Conservation (phyloP, 2,797 vertebrate genomes). For the Cyprinella venusta region DNA sequence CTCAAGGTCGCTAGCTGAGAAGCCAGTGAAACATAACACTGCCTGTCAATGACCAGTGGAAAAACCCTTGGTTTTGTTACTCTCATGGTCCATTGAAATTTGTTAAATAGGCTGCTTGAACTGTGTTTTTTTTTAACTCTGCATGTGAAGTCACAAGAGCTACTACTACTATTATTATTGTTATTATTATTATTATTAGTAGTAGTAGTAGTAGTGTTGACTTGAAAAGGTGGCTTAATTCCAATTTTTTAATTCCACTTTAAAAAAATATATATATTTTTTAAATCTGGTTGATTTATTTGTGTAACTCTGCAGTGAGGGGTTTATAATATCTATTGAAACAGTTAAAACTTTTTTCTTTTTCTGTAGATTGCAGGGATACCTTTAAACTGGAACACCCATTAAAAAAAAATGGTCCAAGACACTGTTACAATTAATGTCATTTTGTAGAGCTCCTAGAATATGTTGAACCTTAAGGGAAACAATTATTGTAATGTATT, state of each 20-base stretch:
- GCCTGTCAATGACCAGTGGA: constrained; percentile 44
- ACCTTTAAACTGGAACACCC: not conserved
- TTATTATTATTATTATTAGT: no score
- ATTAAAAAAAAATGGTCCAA: not conserved
- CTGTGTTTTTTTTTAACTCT: not conserved
- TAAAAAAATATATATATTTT: no score
- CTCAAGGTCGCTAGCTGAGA: constrained; percentile 3
- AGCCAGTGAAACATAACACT: constrained; percentile 42
- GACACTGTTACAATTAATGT: not conserved
- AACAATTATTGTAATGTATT: not conserved
- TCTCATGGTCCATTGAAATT: not conserved
- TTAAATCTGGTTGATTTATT: not conserved
- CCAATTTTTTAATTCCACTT: not conserved
- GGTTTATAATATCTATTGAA: not conserved
- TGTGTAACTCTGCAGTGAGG: not conserved
- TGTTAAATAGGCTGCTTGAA: not conserved
- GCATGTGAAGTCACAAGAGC: constrained; percentile 1
- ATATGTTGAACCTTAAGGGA: not conserved
- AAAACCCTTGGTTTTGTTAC: not conserved
- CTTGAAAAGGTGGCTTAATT: not conserved
- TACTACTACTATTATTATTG: not conserved
- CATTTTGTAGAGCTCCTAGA: not conserved
- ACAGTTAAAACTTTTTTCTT: not conserved
- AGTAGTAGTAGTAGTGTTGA: not conserved
- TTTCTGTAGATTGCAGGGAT: not conserved